Base-by-base conservation (phyloP, 2,113 vertebrate genomes). In the Lagenorhynchus albirostris region DNA sequence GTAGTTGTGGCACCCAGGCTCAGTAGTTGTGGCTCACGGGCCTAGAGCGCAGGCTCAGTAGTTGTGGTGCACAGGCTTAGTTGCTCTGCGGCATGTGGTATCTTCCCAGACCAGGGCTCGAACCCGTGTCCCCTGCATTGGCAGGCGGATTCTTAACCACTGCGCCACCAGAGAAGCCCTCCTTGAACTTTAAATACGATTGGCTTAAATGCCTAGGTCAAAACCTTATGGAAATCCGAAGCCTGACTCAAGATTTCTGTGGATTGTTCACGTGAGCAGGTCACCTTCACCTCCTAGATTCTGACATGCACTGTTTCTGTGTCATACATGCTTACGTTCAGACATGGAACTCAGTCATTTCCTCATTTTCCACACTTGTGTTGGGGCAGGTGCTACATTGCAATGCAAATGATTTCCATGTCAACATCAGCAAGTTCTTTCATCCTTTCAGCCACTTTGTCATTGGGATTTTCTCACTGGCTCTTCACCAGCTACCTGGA, bases 301-400 rank as follows among this genome's bases (percentile, higher is more conserved):
- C 33, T 6, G 33, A 1, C 5, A 0, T 6, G 21, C 6, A 6
- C 23, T 41, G 1, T 23, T 65, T 89, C 58, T 67, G 29, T 31
- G 21, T 50, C 4, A 5, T 26, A 10, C 0, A 2, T 8, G 81
- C 4, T 47, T 58, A 17, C 11, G 4, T 7, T 12, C 13, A 63
- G 23, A 8, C 25, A 18, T 0, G 1, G 71, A 21, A 8, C 8
- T 15, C 50, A 14, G 9, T 21, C 4, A 3, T 21, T 73, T 13
- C 9, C 36, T 65, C 18, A 2, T n/a, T 85, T 38, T 21, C 25
- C 21, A 21, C 15, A n/a, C 10, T 29, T 13, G 38, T 5, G 1
- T 1, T 6, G 13, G 50, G 41, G 18, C 11, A 73, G 10, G 21
- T 18, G 18, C 6, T 15, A 11, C 2, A 8, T 7, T 8, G 41